Base-by-base conservation (phyloP, 2,113 vertebrate genomes). In the Vulpes ferrilata region DNA sequence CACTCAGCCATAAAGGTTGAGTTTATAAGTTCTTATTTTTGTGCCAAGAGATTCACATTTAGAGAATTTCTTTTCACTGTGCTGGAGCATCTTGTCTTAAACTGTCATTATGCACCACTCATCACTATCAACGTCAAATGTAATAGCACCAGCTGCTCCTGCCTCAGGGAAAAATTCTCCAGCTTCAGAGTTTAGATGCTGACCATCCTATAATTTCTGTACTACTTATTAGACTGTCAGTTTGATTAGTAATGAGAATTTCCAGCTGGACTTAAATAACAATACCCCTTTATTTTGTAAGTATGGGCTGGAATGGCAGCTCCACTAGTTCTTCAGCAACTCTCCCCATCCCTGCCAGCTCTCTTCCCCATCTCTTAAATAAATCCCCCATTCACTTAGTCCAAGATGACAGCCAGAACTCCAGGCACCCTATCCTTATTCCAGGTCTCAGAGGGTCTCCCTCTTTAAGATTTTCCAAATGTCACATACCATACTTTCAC, bases 1-100 rank as follows among this genome's bases (percentile, higher is more conserved):
- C 80, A 59, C 48, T 90, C 64, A 97, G 76, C 30, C 30, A 43
- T 95, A 96, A 95, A 96, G 53, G 53, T 89, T 96, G 55, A 55
- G 55, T 92, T 95, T 76, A 71, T 82, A 95, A 53, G 64, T 71
- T 94, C 85, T 95, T 97, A 94, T 84, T 97, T 98, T 93, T 85
- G n/a, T 94, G 43, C 43, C 97, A 57, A 92, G 53, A 51, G 55
- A 93, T 57, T 86, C 76, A 88, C 65, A 92, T 76, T 91, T 92
- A 64, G 65, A 92, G 69, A 48, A 95, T 94, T 94, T 97, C 82
- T 96, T 95, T 96, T 43, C 38, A 32, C 80, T 57, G 32, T 85
- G 43, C 87, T 60, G 12, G 2, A 97, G 88, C 65, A 85, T 96
- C 93, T 90, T 93, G 84, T 96, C 88, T 93, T 93, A 95, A 92